Evolutionary conservation across 2,113 vertebrate genomes (phyloP), one percentile per base, ranked within the genome.

Genomic region (Nymphicus hollandicus): DNA sequence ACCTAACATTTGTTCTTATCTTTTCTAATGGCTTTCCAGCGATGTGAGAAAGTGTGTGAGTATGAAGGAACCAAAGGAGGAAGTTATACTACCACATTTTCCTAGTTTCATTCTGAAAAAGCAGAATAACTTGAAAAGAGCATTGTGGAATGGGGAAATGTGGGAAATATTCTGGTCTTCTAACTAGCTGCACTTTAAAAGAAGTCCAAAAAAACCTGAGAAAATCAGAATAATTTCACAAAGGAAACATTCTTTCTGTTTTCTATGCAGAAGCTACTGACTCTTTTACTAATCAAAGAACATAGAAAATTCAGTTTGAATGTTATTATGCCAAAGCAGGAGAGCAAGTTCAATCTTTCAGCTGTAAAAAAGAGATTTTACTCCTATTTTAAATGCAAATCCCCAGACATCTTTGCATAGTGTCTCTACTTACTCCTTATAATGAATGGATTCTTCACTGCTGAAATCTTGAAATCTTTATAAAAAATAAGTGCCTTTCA

Each of bases 381-480:
- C 18, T 95, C 78, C 19, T 89, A 79, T 92, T 95, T 95, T 94
- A 91, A 95, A 95, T 96, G 93, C 61, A 95, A 95, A 96, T 96
- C 89, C 63, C 66, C 39, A 79, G 87, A 87, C 87, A 94, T 65
- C 89, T 95, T 96, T 91, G 63, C 87, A 91, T 69, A 91, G 73
- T 1, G 6, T 89, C 44, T 96, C 66, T 89, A 82, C 91, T 91
- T 93, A 85, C 70, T 28, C 66, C 9, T 89, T 92, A 76, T 89
- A 92, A 94, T 87, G 87, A 79, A 95, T 43, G 78, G 56, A 92
- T 97, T 89, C 81, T 87, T 92, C 74, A 85, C 37, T 68, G 85
- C 17, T 88, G 89, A 95, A 95, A 96, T 92, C 91, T 95, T 85
- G 74, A 95, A 95, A 93, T 94, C 94, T 95, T 92, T 95, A 80